These are phyloP conservation scores for Campoplex nolae DNA, from an alignment of 2,888 invertebrate genomes.

Conservation along the genomic window DNA sequence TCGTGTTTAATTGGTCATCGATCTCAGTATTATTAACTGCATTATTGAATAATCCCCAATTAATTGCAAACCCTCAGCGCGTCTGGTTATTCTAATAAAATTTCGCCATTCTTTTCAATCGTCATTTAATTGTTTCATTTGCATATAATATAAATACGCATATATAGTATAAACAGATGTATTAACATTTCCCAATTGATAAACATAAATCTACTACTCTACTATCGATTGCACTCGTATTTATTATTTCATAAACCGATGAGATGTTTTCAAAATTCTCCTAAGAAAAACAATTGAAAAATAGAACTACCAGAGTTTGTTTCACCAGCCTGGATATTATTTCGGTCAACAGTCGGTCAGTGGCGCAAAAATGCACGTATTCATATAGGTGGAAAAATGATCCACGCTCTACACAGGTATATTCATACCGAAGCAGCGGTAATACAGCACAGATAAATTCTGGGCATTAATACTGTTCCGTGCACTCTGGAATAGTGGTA, in stretches of 20 bases:
- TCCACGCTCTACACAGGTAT: neutral
- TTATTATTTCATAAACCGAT: neutral
- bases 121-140: neutral
- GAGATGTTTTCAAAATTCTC: neutral
- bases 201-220: neutral
- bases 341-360: neutral
- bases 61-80: neutral
- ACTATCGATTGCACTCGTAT: too few relatives aligned
- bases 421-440: neutral
- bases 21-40: neutral
- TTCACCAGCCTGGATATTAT: neutral
- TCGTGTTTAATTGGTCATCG: neutral
- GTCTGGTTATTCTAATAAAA: neutral
- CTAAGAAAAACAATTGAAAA: neutral
- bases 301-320: neutral
- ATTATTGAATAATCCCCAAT: neutral
- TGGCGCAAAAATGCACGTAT: neutral
- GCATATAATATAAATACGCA: neutral
- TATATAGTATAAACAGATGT: neutral
- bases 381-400: neutral
- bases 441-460: conserved; percentile 21
- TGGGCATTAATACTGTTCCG: conserved; percentile 50
- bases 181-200: neutral
- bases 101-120: neutral
- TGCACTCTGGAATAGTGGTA: conserved; percentile 46